Percentiles rank a stretch among this genome's conserved stretches.
These are phyloP conservation scores for Halichoeres trimaculatus DNA, from an alignment of 2,113 vertebrate species.

Conservation along the genomic window DNA sequence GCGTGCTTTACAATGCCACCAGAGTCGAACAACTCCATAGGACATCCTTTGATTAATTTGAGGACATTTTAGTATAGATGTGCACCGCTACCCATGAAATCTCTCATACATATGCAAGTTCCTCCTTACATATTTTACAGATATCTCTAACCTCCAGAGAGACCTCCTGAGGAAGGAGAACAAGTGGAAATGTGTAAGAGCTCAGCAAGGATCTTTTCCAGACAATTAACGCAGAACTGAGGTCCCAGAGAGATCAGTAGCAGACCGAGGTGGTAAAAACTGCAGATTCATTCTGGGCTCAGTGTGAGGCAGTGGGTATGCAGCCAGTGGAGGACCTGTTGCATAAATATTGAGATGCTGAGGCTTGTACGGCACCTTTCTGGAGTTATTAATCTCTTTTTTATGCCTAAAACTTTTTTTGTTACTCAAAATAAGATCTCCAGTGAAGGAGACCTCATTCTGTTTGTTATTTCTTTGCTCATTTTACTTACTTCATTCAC, in stretches of 20 bases:
- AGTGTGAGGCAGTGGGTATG: not conserved
- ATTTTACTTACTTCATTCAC: no score
- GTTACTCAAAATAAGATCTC: no score
- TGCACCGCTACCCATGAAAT: not conserved
- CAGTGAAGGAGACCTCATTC: no score
- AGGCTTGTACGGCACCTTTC: not conserved
- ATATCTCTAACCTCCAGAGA: not conserved
- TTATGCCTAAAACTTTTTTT: no score
- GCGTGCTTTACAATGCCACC: not conserved
- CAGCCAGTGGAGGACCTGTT: constrained; percentile 5
- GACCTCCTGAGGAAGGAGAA: not conserved
- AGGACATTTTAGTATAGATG: not conserved
- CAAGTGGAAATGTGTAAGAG: not conserved
- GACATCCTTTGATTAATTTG: not conserved
- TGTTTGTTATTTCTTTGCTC: no score
- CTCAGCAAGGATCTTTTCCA: constrained; percentile 27
- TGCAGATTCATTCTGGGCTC: constrained; percentile 22
- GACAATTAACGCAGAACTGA: constrained; percentile 39
- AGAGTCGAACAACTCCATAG: not conserved
- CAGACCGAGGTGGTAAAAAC: constrained; percentile 9
- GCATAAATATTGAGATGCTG: not conserved
- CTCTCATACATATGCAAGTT: not conserved
- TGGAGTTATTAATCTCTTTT: no score
- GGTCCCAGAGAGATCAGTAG: constrained; percentile 17
- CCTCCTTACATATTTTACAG: not conserved